Evolutionary conservation across 1,140 invertebrate species (phyloP).

Genomic region (Eciton burchellii): DNA sequence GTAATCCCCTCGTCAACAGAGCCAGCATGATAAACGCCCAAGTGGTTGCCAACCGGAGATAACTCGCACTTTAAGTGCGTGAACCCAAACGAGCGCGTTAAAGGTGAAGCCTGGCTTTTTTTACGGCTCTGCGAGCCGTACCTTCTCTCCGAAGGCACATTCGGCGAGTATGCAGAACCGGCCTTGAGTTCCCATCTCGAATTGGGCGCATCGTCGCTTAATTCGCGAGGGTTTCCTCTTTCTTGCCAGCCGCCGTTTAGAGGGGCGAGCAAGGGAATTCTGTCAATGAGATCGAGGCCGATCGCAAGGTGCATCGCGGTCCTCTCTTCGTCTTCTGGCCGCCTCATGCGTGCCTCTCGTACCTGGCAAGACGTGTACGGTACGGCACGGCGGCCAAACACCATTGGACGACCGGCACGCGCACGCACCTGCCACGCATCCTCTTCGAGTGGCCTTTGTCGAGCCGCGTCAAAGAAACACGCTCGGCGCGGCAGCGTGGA

Average conservation of each 20-base stretch:
- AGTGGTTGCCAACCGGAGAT: too few relatives aligned
- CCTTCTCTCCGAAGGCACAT: background rate
- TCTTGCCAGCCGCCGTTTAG: conserved; percentile 4
- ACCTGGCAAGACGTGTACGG: conserved; percentile 27
- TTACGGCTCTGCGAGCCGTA: background rate
- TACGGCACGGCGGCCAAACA: background rate
- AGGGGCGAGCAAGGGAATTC: conserved; percentile 65
- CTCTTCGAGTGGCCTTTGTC: conserved; percentile 80
- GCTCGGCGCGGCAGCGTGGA: conserved; percentile 10
- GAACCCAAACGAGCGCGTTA: too few relatives aligned
- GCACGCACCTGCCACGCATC: conserved; percentile 83
- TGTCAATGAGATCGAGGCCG: conserved; percentile 70
- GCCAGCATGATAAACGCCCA: too few relatives aligned
- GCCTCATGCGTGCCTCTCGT: conserved; percentile 22
- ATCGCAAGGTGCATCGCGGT: conserved; percentile 70
- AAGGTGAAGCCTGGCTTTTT: too few relatives aligned
- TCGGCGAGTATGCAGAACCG: background rate
- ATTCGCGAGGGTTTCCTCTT: conserved; percentile 41
- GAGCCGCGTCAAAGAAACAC: conserved; percentile 63
- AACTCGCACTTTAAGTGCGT: too few relatives aligned
- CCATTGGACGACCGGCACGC: conserved; percentile 83
- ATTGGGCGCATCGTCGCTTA: too few relatives aligned
- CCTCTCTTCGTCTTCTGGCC: conserved; percentile 11
- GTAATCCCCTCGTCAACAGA: background rate
- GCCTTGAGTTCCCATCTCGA: background rate